Percentiles rank a stretch among this genome's conserved stretches.
phyloP scores from a whole-genome alignment of 2,888 invertebrate genomes.

The Eulithis testata region DNA sequence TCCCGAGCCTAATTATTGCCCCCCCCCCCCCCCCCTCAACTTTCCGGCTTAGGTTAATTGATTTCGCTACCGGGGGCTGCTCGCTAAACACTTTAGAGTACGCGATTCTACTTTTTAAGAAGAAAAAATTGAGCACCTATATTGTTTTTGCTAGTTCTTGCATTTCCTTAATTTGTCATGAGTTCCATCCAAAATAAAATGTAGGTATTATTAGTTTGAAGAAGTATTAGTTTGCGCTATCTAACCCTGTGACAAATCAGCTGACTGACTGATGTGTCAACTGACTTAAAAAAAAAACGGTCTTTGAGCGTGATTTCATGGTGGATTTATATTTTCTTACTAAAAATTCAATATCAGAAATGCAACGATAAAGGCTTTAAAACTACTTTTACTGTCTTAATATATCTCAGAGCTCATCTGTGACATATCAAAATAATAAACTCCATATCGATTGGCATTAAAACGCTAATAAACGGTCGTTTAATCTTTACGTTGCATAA shows the following conservation, averaged over 20 bases:
- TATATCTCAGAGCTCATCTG: constrained; percentile 7
- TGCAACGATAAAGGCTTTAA: constrained; percentile 1
- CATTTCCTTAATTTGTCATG: no score
- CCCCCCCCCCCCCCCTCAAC: constrained; percentile 42
- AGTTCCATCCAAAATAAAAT: no score
- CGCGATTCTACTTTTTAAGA: neutral
- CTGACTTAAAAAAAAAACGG: no score
- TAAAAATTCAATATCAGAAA: neutral
- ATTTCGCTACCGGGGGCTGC: constrained; percentile 28
- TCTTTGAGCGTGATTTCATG: no score
- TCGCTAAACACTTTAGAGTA: neutral
- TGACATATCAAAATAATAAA: constrained; percentile 23
- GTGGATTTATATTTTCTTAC: no score
- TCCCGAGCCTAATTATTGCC: constrained; percentile 76
- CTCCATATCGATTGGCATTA: constrained; percentile 24
- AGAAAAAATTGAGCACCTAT: neutral
- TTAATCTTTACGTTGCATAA: constrained; percentile 22
- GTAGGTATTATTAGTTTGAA: no score
- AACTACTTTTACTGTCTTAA: constrained; percentile 7
- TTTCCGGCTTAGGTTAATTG: constrained; percentile 36
- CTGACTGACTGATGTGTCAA: no score
- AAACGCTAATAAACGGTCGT: constrained; percentile 21
- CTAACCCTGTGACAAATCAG: no score
- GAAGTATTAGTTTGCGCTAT: no score
- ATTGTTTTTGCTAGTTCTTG: no score